A percentile compares a stretch with the other conserved stretches of the same genome.
Evolutionary conservation across 37 sponge, comb jelly and placozoan genomes (phyloP).

Genomic region (Ephydatia muelleri): DNA sequence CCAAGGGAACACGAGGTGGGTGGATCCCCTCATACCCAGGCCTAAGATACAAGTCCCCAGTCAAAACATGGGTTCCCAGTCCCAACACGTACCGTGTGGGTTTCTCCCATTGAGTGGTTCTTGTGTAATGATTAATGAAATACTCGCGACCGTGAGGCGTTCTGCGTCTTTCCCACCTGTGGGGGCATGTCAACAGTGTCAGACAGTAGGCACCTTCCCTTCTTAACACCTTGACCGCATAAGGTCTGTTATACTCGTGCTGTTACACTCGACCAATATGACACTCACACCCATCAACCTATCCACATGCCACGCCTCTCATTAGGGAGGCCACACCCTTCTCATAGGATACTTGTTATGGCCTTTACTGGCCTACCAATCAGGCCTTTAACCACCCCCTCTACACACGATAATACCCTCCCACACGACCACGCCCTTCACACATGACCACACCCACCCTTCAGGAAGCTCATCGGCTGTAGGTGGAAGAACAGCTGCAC

Average conservation of each 20-base stretch:
- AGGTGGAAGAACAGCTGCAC: constrained; percentile 17
- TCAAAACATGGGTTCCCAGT: not conserved
- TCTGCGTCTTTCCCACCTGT: constrained; percentile 93
- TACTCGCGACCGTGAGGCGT: constrained; percentile 88
- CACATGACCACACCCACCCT: constrained; percentile 76
- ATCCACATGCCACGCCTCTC: too few relatives aligned
- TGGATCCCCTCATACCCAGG: constrained; percentile 77
- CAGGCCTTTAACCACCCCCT: not conserved
- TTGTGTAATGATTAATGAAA: constrained; percentile 91
- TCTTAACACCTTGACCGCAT: too few relatives aligned
- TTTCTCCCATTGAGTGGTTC: constrained; percentile 89
- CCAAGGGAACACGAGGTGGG: not conserved
- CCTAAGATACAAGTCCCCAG: constrained; percentile 30
- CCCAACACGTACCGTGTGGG: constrained; percentile 42
- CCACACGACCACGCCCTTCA: not conserved
- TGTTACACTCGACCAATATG: not conserved
- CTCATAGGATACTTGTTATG: too few relatives aligned
- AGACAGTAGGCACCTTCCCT: not conserved
- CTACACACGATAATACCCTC: too few relatives aligned
- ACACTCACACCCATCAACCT: not conserved
- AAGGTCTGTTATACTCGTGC: not conserved
- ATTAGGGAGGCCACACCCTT: too few relatives aligned
- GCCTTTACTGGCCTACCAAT: too few relatives aligned
- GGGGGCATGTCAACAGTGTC: not conserved
- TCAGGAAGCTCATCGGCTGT: constrained; percentile 83